Conservation (phyloP, 2,797 vertebrate genomes). For the Petrocephalus schoutedeni region DNA sequence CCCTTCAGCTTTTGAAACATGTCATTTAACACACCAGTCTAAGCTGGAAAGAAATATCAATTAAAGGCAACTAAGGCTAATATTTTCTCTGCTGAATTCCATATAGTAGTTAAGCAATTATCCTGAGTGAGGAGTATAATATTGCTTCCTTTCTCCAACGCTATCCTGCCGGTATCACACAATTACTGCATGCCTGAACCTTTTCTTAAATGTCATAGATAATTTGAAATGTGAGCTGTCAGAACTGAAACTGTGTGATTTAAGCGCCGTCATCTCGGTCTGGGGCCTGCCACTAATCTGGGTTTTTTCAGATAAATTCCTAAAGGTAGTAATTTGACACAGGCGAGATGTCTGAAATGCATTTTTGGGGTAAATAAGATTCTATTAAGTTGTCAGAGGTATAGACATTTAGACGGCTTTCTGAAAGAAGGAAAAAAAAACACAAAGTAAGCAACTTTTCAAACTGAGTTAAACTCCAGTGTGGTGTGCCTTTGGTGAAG, state of each 20-base stretch:
- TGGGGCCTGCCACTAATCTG: slow-evolving; percentile 31
- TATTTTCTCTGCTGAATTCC: slow-evolving; percentile 28
- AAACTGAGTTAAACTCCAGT: neutral
- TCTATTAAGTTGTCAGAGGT: slow-evolving; percentile 40
- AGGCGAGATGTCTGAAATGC: slow-evolving; percentile 30
- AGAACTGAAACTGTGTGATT: slow-evolving; percentile 35
- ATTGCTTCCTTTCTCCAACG: slow-evolving; percentile 19
- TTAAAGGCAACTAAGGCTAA: slow-evolving; percentile 7
- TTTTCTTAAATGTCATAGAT: slow-evolving; percentile 17
- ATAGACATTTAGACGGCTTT: slow-evolving; percentile 27
- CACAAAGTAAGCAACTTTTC: slow-evolving; percentile 20
- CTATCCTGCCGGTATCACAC: neutral
- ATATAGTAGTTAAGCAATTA: slow-evolving; percentile 30
- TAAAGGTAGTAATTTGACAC: slow-evolving; percentile 33
- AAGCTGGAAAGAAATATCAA: slow-evolving; percentile 16
- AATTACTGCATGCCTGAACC: slow-evolving; percentile 6
- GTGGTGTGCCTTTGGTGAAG: neutral
- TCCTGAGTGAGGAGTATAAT: slow-evolving; percentile 27
- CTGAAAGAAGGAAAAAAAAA: slow-evolving; percentile 19
- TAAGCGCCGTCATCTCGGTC: slow-evolving; percentile 42
- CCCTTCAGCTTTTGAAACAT: neutral
- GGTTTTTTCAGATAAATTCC: slow-evolving; percentile 21
- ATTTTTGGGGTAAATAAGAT: slow-evolving; percentile 34
- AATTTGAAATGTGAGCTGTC: slow-evolving; percentile 31
- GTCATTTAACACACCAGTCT: neutral